These are phyloP conservation scores for Dendrolimus pini DNA, from an alignment of 2,888 invertebrate genomes.

Conservation along the genomic window DNA sequence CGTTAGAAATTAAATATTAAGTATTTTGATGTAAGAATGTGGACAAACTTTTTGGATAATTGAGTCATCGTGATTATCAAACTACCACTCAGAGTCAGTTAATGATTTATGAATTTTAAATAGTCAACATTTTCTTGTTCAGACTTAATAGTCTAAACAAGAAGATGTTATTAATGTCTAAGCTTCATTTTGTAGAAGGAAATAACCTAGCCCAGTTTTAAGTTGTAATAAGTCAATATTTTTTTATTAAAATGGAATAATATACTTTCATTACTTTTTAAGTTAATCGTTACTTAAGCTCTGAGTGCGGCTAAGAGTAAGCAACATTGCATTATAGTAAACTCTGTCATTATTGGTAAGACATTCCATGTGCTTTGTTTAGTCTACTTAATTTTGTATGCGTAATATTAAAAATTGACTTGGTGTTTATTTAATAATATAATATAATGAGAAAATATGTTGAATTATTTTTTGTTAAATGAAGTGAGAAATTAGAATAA, in stretches of 20 bases:
- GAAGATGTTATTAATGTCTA: too few relatives aligned
- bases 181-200: too few relatives aligned
- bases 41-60: too few relatives aligned
- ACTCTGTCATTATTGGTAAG: not conserved
- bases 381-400: slow-evolving; percentile 5
- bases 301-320: not conserved
- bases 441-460: slow-evolving; percentile 7
- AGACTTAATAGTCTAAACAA: too few relatives aligned
- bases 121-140: too few relatives aligned
- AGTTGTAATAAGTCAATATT: too few relatives aligned
- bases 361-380: slow-evolving; percentile 11
- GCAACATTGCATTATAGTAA: not conserved
- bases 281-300: not conserved
- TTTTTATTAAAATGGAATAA: too few relatives aligned
- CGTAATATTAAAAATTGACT: slow-evolving; percentile 3
- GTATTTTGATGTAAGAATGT: not conserved
- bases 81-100: too few relatives aligned
- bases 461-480: slow-evolving; percentile 1
- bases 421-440: not conserved
- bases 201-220: too few relatives aligned
- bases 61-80: too few relatives aligned
- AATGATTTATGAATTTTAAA: too few relatives aligned
- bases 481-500: slow-evolving; percentile 6
- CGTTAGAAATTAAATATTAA: not conserved
- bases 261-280: too few relatives aligned